Evolutionary conservation across 2,797 vertebrate genomes (phyloP), one percentile per base, ranked within the genome.

Genomic region (Emys orbicularis): DNA sequence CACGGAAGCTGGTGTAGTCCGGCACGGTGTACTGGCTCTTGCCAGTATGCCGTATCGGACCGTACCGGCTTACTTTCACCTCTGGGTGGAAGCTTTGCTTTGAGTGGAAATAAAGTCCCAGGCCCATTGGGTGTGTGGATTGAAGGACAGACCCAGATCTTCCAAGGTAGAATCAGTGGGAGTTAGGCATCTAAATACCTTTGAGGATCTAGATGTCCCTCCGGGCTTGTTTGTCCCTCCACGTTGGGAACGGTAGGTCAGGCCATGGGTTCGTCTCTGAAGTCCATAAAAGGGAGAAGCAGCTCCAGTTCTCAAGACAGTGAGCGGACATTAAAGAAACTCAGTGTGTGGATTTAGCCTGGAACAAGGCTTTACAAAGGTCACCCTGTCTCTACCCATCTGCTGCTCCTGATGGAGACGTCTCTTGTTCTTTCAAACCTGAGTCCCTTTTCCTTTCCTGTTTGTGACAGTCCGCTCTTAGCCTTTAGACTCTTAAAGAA

Each of bases 21-120:
- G 8, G 44, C 44, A 44, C 44, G 44, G 44, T 44, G 44, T 44
- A 44, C 44, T 44, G 44, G 44, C 44, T 44, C 44, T 44, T 44
- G 44, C 44, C 44, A 2, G 44, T 44, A 44, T 2, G 44, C 44
- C 44, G 44, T 44, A 44, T 44, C 2, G 8, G 44, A 44, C 44
- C 44, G 44, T 44, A 8, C 44, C 44, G 8, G 44, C 44, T 44
- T 44, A 44, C 44, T 44, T 44, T 44, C 44, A 44, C 44, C 44
- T 74, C 72, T 44, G 10, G 41, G 9, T 44, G 41, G 49, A 50
- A 29, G 47, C 31, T 34, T 79, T 79, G n/a, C 65, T 72, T 53
- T 54, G 81, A 41, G 23, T 10, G 65, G 77, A 61, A 44, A 3
- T 21, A 41, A 1, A 8, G 0, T 54, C 79, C 76, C 8, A 53